Conservation (phyloP, 2,888 invertebrate species). For the Plebejus argus region DNA sequence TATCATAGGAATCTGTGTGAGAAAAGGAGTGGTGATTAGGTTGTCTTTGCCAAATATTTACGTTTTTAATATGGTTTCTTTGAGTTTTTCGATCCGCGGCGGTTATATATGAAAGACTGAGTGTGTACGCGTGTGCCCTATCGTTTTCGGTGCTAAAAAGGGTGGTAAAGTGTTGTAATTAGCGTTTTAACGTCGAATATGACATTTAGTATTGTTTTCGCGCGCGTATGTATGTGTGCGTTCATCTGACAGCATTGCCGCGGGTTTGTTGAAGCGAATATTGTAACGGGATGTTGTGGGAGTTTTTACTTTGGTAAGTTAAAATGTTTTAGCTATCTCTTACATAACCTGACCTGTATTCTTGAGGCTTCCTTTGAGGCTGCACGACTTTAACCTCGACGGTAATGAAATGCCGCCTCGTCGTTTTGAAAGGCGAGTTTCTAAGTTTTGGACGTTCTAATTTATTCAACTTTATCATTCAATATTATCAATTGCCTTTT, state of each 20-base stretch:
- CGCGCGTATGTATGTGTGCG: constrained; percentile 69
- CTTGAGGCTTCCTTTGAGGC: constrained; percentile 5
- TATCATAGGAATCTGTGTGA: constrained; percentile 79
- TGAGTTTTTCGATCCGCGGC: constrained; percentile 56
- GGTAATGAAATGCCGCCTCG: constrained; percentile 25
- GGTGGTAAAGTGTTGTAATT: constrained; percentile 67
- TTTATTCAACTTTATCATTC: not conserved
- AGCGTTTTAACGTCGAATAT: constrained; percentile 73
- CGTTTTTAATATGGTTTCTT: constrained; percentile 73
- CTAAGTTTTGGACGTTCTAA: constrained; percentile 29
- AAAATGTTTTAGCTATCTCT: constrained; percentile 53
- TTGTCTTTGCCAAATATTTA: constrained; percentile 71
- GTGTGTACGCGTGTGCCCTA: constrained; percentile 61
- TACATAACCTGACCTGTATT: constrained; percentile 2
- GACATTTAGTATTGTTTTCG: constrained; percentile 74
- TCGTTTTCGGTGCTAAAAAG: constrained; percentile 63
- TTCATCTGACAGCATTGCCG: constrained; percentile 69
- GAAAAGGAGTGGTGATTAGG: constrained; percentile 81
- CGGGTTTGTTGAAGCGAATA: constrained; percentile 74
- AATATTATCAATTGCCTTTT: not conserved
- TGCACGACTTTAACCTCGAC: constrained; percentile 24
- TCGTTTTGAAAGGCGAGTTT: constrained; percentile 28
- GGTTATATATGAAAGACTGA: constrained; percentile 58
- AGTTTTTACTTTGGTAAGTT: constrained; percentile 68
- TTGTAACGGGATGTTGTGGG: constrained; percentile 73